Percentiles rank a stretch among this genome's conserved stretches.
These are phyloP conservation scores for Phasianus colchicus DNA, from an alignment of 2,113 vertebrate genomes.

Conservation along the genomic window DNA sequence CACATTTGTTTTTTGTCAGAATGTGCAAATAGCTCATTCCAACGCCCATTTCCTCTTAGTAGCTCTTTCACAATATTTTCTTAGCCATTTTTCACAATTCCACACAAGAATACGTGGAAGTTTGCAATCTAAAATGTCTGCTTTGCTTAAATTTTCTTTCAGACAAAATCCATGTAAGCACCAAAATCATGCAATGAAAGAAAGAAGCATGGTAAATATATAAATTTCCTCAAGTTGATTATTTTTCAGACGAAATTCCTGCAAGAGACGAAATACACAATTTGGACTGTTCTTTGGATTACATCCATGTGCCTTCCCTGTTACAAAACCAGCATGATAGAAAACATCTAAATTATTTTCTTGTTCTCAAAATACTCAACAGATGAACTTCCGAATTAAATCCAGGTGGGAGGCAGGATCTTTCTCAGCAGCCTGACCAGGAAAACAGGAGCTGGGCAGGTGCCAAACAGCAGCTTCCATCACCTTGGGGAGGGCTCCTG, in stretches of 20 bases:
- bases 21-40: not conserved
- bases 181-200: not conserved
- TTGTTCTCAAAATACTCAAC: not conserved
- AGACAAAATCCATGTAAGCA: not conserved
- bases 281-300: not conserved
- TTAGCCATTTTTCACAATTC: not conserved
- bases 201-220: not conserved
- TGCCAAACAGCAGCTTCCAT: not conserved
- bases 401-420: fast-evolving
- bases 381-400: not conserved
- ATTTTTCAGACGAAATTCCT: not conserved
- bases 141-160: not conserved
- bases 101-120: not conserved
- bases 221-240: not conserved
- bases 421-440: not conserved
- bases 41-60: not conserved
- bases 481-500: fast-evolving
- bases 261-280: not conserved
- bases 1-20: not conserved
- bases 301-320: not conserved
- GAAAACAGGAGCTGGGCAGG: not conserved
- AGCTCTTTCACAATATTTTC: not conserved
- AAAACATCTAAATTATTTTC: not conserved
- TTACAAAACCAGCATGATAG: not conserved
- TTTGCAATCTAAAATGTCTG: not conserved